Evolutionary conservation across 92 coral and sea anemone genomes (phyloP), one percentile per base, ranked within the genome.

Genomic region (Epizoanthus illoricatus): DNA sequence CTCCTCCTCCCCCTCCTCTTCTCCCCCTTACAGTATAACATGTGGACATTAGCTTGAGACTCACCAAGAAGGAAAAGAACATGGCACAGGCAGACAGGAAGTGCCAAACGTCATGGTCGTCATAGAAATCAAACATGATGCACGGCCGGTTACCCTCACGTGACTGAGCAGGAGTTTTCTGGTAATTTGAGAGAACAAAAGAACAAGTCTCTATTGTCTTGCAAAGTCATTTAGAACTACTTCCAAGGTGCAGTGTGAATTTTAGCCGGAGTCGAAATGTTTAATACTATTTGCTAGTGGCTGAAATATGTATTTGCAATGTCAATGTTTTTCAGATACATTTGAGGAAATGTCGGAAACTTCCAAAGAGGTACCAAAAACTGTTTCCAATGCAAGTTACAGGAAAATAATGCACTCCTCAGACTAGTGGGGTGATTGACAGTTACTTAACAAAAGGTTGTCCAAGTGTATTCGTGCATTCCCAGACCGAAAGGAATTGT

Each of bases 21-120:
- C 54, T 0, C 10, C 2, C 10, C 8, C 54, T 21, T 52, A 80
- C 40, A 19, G 15, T 65, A 33, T 3, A 33, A 20, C 73, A 64
- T 39, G 56, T 15, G 8, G 13, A 11, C 10, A 43, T 40, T 42
- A 20, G 33, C 40, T 4, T 16, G 15, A n/a, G 16, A 84, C 98
- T 95, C 81, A 95, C 98, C 92, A 93, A 84, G 63, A 95, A 95
- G 36, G 97, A 91, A 23, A 91, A 84, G 74, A 95, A 95, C 61
- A 95, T 65, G 12, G 97, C 94, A 68, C 94, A 80, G 5, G 98
- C 97, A 11, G 98, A 95, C 71, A 95, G 94, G 61, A 95, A 89
- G 89, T 95, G 98, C 98, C 98, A 95, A 28, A 95, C 90, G 56
- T 95, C 98, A 70, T 95, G 98, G 84, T 88, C 86, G 63, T 95